Percentiles rank a stretch among this genome's conserved stretches.
Conservation (phyloP, 2,113 vertebrate genomes). For the Hippopotamus amphibius region DNA sequence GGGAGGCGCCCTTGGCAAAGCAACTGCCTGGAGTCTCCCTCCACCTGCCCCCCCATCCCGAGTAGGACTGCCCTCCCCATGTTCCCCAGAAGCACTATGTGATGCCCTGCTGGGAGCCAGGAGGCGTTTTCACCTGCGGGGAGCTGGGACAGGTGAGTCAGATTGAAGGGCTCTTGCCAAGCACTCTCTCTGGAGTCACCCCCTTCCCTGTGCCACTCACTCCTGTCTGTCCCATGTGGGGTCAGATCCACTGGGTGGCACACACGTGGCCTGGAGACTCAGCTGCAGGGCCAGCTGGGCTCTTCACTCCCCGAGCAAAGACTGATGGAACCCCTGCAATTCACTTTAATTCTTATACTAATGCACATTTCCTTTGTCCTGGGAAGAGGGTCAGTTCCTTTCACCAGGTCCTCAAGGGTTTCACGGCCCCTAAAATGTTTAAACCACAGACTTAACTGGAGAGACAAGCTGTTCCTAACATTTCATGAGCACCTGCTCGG, state of each 20-base stretch:
- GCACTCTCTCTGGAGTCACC: background rate
- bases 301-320: background rate
- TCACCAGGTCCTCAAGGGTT: no score
- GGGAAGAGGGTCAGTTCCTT: background rate
- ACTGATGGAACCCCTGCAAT: accelerated
- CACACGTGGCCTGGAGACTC: background rate
- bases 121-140: background rate
- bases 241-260: no score
- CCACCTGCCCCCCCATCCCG: background rate
- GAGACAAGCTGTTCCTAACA: background rate
- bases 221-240: accelerated
- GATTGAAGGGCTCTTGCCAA: accelerated
- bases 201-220: background rate
- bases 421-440: background rate
- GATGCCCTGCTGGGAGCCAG: background rate
- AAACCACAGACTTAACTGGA: background rate
- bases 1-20: background rate
- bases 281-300: accelerated
- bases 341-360: no score
- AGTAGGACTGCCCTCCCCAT: background rate
- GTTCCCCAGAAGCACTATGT: background rate
- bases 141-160: background rate
- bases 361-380: background rate
- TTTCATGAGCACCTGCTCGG: accelerated
- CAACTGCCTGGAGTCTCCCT: background rate